Evolutionary conservation across 2,113 vertebrate genomes (phyloP), one percentile per base, ranked within the genome.

Genomic region (Probosciger aterrimus): DNA sequence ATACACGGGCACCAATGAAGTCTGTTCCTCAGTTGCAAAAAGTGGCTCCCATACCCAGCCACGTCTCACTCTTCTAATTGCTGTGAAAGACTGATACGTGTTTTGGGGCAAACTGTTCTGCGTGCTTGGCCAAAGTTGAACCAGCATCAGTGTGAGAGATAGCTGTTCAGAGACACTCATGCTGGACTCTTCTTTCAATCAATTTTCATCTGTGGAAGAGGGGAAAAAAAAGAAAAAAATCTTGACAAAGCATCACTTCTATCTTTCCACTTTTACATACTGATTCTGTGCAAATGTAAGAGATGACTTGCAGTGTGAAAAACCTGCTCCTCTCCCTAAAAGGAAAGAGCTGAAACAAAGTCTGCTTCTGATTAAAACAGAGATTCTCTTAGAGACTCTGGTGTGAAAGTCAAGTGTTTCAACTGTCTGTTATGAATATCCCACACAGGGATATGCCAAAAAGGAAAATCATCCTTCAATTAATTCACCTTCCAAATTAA

Each of bases 11-110:
- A 86, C 85, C 7, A 79, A 93, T 60, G 97, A 96, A 47, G 70
- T 95, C 79, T 97, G 90, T 90, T 99, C 99, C 95, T 99, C 99
- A 3, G 96, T 98, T 65, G 97, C 98, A 97, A 98, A 98, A 92
- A 99, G 92, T 63, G 98, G 98, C 33, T 98, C 98, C 98, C 98
- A 99, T 76, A 98, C 94, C 98, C 99, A 99, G 81, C 95, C 96
- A 70, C 98, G 98, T 97, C 97, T 99, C 81, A 98, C 94, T 97
- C 98, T 98, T 31, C 8, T 86, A 73, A 92, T 95, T 68, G 50
- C 31, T 35, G 17, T 37, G 44, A 15, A 55, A 65, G 65, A 6
- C 44, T 49, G 31, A 37, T 90, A 70, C 35, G 47, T 64, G 10
- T 65, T 85, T 59, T 82, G 77, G 75, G 39, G 0, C 2, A 94